A percentile compares a stretch with the other conserved stretches of the same genome.
phyloP scores from a whole-genome alignment of 2,113 vertebrate species.

The Cyprinodon variegatus region DNA sequence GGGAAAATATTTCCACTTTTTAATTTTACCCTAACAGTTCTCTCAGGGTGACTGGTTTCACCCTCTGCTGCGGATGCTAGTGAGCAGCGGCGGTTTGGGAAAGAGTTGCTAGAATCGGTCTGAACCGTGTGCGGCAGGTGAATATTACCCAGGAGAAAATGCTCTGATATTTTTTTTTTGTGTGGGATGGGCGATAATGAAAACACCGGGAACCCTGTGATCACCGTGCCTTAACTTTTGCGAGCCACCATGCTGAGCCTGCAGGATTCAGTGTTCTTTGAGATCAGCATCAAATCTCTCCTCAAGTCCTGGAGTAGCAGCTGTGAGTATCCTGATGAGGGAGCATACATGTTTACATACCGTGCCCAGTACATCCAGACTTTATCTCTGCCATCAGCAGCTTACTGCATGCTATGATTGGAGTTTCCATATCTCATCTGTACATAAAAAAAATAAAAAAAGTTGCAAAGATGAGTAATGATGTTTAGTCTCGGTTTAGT shows the following conservation, averaged over 20 bases:
- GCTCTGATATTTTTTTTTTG: conserved; percentile 7
- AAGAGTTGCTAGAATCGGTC: conserved; percentile 24
- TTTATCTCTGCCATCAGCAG: conserved; percentile 31
- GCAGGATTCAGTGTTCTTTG: conserved; percentile 96
- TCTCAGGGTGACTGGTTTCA: conserved; percentile 55
- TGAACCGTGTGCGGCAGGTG: neutral
- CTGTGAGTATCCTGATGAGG: conserved; percentile 84
- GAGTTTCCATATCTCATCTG: conserved; percentile 29
- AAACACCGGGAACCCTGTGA: conserved; percentile 40
- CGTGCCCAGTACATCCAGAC: conserved; percentile 33
- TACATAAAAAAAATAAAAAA: conserved; percentile 5
- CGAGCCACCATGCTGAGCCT: conserved; percentile 90
- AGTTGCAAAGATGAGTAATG: conserved; percentile 59
- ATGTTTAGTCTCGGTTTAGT: conserved; percentile 48
- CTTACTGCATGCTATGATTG: conserved; percentile 12
- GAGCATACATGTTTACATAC: conserved; percentile 66
- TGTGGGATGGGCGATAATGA: conserved; percentile 18
- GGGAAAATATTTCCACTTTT: conserved; percentile 19
- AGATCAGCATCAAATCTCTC: conserved; percentile 98
- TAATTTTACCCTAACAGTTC: neutral
- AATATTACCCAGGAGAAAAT: conserved; percentile 30
- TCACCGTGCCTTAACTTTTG: conserved; percentile 54
- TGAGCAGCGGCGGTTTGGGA: conserved; percentile 34
- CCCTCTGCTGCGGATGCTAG: conserved; percentile 63
- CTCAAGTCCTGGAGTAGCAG: conserved; percentile 95